These are phyloP conservation scores for Apus apus DNA, from an alignment of 2,113 vertebrate species.

Conservation along the genomic window DNA sequence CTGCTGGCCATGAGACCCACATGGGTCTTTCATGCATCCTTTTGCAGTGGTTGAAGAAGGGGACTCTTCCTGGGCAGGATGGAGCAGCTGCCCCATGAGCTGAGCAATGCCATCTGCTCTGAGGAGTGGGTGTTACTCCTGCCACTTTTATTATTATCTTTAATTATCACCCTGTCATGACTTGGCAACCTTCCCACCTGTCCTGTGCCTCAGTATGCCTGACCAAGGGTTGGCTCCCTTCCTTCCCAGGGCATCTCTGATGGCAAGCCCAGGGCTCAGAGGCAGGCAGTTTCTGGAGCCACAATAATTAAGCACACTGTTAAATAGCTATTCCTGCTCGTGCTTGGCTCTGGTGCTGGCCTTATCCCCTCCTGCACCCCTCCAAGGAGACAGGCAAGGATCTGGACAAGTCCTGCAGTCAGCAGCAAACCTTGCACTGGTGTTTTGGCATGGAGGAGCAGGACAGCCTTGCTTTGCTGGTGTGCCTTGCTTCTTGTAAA, in stretches of 20 bases:
- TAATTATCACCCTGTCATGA: background rate
- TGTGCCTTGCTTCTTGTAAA: background rate
- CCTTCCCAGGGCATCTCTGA: background rate
- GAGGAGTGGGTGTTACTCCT: background rate
- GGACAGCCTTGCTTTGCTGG: background rate
- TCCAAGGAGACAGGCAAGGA: background rate
- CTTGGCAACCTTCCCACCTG: background rate
- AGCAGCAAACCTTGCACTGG: background rate
- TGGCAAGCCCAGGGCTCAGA: background rate
- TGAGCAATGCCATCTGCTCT: accelerated
- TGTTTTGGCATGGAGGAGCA: background rate
- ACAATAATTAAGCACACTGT: background rate
- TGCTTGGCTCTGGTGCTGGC: background rate
- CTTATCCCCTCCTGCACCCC: background rate
- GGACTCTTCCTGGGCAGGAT: accelerated
- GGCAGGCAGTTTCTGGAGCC: background rate
- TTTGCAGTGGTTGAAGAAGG: background rate
- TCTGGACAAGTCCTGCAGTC: background rate
- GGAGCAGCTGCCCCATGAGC: background rate
- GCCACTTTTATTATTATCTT: background rate
- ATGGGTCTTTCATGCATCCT: background rate
- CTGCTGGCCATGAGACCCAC: background rate
- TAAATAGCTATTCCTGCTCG: background rate
- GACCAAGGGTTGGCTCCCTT: background rate
- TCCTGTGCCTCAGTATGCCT: background rate